Base-by-base conservation (phyloP, 2,888 invertebrate genomes). In the Marasmarcha lunaedactyla region DNA sequence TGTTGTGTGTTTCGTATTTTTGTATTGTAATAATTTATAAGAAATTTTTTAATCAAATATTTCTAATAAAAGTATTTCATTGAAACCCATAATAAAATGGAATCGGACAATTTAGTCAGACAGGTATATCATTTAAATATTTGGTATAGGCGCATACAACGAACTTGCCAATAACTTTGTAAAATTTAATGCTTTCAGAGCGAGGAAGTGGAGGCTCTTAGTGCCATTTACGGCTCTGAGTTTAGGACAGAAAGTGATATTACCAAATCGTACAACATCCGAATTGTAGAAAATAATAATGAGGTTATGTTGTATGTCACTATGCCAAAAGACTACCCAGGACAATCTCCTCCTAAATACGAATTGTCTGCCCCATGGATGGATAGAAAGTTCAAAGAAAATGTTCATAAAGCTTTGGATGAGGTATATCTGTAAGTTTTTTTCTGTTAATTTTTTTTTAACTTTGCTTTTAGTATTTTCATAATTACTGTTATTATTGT, bases 291-390 rank as follows among this genome's bases (percentile, higher is more conserved):
- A 34, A 71, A 68, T 26, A 73, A 76, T 38, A 71, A 74, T 46
- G 77, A 84, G 50, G 86, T 88, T 0, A 78, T 76, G 41, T 60
- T 90, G n/a, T 87, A 86, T 57, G 77, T 92, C 15, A 89, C 87
- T 11, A 71, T 92, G 61, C 86, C 88, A 11, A 58, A 73, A 4
- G 85, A 86, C 25, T 93, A 93, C 61, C 92, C 92, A 0, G 73
- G 79, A 1, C 52, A 70, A 25, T 66, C 85, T 1, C 90, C 91
- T 1, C 92, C 93, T 0, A 81, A 76, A 45, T 92, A 88, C 62
- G 88, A 90, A 55, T 55, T 92, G 30, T 89, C 90, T 38, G 91
- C 92, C 1, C 91, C 92, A 0, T 87, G 88, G 85, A 79, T 93
- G 64, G 79, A 84, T 37, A 79, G 86, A 38, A 69, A 81, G 33